Percentiles rank a stretch among this genome's conserved stretches.
These are phyloP conservation scores for Magallana nippona DNA, from an alignment of 2,888 invertebrate genomes.

Conservation along the genomic window DNA sequence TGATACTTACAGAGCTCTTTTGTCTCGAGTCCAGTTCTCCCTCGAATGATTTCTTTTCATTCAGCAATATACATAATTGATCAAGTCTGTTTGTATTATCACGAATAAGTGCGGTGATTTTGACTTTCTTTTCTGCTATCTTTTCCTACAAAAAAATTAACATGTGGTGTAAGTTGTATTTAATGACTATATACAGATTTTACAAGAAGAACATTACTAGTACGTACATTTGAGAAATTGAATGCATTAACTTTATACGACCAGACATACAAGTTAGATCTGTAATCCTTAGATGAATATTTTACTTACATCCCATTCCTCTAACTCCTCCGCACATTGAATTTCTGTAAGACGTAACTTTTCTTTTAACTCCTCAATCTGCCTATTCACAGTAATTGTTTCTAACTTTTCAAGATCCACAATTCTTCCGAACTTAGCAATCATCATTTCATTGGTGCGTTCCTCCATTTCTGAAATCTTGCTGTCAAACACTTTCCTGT, in stretches of 20 bases:
- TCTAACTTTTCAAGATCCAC: slow-evolving; percentile 79
- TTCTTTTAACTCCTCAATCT: slow-evolving; percentile 79
- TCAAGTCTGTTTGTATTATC: slow-evolving; percentile 77
- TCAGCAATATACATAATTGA: slow-evolving; percentile 75
- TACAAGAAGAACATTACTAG: no score
- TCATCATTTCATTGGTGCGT: slow-evolving; percentile 78
- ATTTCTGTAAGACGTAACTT: slow-evolving; percentile 75
- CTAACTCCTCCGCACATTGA: slow-evolving; percentile 73
- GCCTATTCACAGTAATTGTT: slow-evolving; percentile 78
- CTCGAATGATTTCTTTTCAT: slow-evolving; percentile 74
- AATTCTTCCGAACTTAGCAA: slow-evolving; percentile 78
- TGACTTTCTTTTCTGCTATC: slow-evolving; percentile 69
- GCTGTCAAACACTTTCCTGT: slow-evolving; percentile 75
- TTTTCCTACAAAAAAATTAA: slow-evolving; percentile 65
- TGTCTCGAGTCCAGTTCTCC: slow-evolving; percentile 75
- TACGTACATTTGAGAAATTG: no score
- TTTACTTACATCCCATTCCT: slow-evolving; percentile 75
- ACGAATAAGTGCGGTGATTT: slow-evolving; percentile 73
- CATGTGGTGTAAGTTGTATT: not conserved
- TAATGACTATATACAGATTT: no score
- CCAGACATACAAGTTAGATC: no score
- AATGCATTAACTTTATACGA: no score
- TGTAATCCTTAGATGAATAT: not conserved
- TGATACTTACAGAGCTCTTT: slow-evolving; percentile 76
- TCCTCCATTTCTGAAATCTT: slow-evolving; percentile 76